These are phyloP conservation scores for Characodon lateralis DNA, from an alignment of 2,797 vertebrate genomes.

Conservation along the genomic window DNA sequence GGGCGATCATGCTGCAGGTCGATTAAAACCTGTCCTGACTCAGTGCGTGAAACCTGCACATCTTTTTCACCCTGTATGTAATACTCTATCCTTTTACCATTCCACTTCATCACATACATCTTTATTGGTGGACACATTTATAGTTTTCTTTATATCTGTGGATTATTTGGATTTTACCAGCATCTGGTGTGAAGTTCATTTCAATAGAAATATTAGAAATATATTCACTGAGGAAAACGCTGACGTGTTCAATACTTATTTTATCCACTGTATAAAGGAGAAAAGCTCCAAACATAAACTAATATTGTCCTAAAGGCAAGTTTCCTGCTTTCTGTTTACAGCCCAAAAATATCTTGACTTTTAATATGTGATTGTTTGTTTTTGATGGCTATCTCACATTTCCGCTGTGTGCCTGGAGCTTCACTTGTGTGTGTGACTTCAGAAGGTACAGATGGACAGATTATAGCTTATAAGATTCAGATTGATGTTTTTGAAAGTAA, in stretches of 20 bases:
- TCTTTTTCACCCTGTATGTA: no score
- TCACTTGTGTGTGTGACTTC: no score
- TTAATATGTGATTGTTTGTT: conserved; percentile 1
- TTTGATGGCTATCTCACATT: background rate
- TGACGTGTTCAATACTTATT: background rate
- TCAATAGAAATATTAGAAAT: background rate
- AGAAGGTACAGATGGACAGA: background rate
- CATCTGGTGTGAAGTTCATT: background rate
- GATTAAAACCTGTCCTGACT: background rate
- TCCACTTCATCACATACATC: no score
- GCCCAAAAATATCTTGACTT: conserved; percentile 3
- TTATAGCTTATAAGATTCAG: background rate
- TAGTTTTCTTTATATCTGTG: background rate
- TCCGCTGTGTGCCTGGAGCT: background rate
- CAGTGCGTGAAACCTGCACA: background rate
- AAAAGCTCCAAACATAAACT: background rate
- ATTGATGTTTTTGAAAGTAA: background rate
- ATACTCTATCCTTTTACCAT: no score
- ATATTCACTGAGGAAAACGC: background rate
- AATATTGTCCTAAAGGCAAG: background rate
- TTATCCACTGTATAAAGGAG: background rate
- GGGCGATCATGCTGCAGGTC: no score
- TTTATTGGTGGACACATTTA: background rate
- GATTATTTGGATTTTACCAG: background rate
- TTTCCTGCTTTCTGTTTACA: background rate